Evolutionary conservation across 2,113 vertebrate genomes (phyloP).

Genomic region (Coptodon bakossiorum): DNA sequence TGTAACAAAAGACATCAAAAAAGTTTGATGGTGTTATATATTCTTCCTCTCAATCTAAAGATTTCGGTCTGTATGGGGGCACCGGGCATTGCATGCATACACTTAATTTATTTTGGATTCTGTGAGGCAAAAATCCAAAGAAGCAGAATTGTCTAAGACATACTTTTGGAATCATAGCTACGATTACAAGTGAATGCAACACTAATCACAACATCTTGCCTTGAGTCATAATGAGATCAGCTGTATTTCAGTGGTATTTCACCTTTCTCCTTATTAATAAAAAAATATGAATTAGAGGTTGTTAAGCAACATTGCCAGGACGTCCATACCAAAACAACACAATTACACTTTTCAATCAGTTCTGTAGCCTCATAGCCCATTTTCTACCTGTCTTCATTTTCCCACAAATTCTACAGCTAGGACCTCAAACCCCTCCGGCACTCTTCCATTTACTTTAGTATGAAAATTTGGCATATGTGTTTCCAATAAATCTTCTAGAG

Average conservation of each 20-base stretch:
- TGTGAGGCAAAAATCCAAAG: not conserved
- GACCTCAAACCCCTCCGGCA: slow-evolving; percentile 14
- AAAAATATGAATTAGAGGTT: not conserved
- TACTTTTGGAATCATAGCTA: not conserved
- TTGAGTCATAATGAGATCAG: not conserved
- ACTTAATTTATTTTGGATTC: not conserved
- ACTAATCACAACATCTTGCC: not conserved
- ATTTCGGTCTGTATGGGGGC: not conserved
- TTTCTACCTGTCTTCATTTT: not conserved
- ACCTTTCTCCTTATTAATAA: not conserved
- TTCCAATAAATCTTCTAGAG: slow-evolving; percentile 72
- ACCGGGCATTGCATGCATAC: fast-evolving
- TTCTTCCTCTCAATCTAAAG: fast-evolving
- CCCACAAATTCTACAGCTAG: slow-evolving; percentile 20
- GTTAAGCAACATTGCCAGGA: not conserved
- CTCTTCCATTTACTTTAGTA: slow-evolving; percentile 53
- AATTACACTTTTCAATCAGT: not conserved
- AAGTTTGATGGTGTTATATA: not conserved
- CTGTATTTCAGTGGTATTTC: not conserved
- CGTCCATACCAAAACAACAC: not conserved
- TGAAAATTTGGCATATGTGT: slow-evolving; percentile 66
- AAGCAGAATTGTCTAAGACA: not conserved
- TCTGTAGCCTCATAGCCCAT: not conserved
- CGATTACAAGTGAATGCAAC: not conserved
- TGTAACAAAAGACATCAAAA: not conserved